phyloP scores from a whole-genome alignment of 2,888 invertebrate species.

The Tineola bisselliella region DNA sequence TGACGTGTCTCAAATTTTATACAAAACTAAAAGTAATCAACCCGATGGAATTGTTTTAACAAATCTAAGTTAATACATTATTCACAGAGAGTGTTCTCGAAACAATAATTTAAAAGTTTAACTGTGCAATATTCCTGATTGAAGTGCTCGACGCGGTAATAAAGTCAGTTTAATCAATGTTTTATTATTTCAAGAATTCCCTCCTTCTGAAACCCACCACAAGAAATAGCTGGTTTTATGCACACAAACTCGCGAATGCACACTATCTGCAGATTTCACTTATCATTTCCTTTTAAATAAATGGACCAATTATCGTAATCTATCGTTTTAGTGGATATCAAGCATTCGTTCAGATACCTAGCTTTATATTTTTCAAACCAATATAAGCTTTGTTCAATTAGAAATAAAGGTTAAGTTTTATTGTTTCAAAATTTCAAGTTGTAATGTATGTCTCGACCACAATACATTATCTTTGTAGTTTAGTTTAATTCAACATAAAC shows the following conservation, averaged over 20 bases:
- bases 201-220: neutral
- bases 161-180: constrained; percentile 6
- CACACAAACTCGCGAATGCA: neutral
- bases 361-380: neutral
- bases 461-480: constrained; percentile 33
- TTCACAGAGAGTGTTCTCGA: neutral
- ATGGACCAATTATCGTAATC: constrained; percentile 44
- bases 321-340: constrained; percentile 24
- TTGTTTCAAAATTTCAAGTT: neutral
- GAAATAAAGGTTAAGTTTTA: neutral
- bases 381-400: neutral
- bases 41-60: neutral
- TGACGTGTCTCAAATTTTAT: neutral
- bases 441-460: constrained; percentile 37
- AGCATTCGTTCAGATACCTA: constrained; percentile 7
- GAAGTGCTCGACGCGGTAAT: constrained; percentile 3
- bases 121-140: constrained; percentile 6
- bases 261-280: constrained; percentile 17
- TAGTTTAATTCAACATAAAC: constrained; percentile 38
- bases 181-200: constrained; percentile 6
- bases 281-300: constrained; percentile 39
- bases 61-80: neutral
- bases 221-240: neutral
- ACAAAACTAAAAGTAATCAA: neutral
- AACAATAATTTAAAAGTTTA: constrained; percentile 4